Conservation (phyloP, 2,888 invertebrate genomes). For the Drosophila anomelani region DNA sequence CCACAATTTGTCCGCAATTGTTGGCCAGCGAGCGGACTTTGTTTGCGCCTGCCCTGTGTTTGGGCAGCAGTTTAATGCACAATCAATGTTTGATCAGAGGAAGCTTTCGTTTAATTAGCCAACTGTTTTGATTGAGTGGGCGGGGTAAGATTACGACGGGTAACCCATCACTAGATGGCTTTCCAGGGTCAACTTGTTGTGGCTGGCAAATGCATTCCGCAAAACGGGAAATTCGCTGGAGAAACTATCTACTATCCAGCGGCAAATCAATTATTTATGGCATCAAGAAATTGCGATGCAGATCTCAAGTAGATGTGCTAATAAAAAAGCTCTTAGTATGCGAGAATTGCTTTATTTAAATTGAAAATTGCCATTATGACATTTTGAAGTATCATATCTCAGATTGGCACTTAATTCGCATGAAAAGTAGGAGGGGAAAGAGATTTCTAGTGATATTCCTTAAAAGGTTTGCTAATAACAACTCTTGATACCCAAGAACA, state of each 20-base stretch:
- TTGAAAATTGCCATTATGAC: conserved; percentile 30
- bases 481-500: not conserved
- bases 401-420: conserved; percentile 11
- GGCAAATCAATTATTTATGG: conserved; percentile 64
- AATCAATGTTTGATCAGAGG: conserved; percentile 67
- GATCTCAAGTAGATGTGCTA: conserved; percentile 16
- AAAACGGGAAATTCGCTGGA: conserved; percentile 38
- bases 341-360: conserved; percentile 15
- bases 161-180: conserved; percentile 28
- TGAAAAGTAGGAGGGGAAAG: not conserved
- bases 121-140: conserved; percentile 52
- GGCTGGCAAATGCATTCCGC: conserved; percentile 49
- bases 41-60: conserved; percentile 47
- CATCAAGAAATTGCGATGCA: conserved; percentile 46
- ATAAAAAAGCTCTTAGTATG: conserved; percentile 14
- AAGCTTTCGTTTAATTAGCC: conserved; percentile 70
- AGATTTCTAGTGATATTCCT: not conserved
- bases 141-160: conserved; percentile 7
- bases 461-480: not conserved
- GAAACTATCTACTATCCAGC: conserved; percentile 4
- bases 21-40: conserved; percentile 34
- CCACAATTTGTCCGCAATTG: conserved; percentile 67
- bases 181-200: conserved; percentile 50
- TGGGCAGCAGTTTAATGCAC: conserved; percentile 70
- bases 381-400: conserved; percentile 30